These are phyloP conservation scores for Ctena decussata DNA, from an alignment of 2,888 invertebrate species.

Conservation along the genomic window DNA sequence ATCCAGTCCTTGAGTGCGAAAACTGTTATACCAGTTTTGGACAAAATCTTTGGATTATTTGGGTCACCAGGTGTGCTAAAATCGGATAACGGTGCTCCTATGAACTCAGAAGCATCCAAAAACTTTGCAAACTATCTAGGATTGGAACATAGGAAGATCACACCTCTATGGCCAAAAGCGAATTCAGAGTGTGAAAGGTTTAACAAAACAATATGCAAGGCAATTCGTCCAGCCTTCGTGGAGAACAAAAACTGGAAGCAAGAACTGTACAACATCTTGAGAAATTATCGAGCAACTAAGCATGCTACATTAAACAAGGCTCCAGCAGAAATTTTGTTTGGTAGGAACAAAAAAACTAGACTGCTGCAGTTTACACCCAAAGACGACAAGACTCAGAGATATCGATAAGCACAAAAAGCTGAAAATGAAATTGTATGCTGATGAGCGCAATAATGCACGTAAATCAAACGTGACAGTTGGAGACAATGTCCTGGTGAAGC, in stretches of 20 bases:
- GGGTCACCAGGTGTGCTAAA: constrained; percentile 28
- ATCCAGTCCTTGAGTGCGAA: constrained; percentile 35
- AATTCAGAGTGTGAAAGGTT: not conserved
- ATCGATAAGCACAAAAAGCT: not conserved
- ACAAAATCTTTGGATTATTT: constrained; percentile 24
- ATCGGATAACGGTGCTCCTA: constrained; percentile 51
- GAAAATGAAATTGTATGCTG: not conserved
- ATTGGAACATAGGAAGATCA: constrained; percentile 45
- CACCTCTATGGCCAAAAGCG: constrained; percentile 22
- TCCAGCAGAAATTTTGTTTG: not conserved
- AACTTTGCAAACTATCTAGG: constrained; percentile 33
- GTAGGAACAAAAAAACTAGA: not conserved
- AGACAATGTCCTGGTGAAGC: not conserved
- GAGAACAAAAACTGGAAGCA: not conserved
- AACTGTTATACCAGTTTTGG: constrained; percentile 43
- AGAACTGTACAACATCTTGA: not conserved
- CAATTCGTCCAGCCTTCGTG: not conserved
- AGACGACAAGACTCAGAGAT: not conserved
- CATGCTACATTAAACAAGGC: constrained; percentile 13
- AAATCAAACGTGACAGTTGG: not conserved
- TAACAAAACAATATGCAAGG: not conserved
- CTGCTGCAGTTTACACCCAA: not conserved
- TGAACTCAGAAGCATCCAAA: constrained; percentile 37
- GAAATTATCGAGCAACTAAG: not conserved
- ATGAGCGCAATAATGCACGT: not conserved